Percentiles rank a stretch among this genome's conserved stretches.
These are phyloP conservation scores for Danionella dracula DNA, from an alignment of 2,797 vertebrate genomes.

Conservation along the genomic window DNA sequence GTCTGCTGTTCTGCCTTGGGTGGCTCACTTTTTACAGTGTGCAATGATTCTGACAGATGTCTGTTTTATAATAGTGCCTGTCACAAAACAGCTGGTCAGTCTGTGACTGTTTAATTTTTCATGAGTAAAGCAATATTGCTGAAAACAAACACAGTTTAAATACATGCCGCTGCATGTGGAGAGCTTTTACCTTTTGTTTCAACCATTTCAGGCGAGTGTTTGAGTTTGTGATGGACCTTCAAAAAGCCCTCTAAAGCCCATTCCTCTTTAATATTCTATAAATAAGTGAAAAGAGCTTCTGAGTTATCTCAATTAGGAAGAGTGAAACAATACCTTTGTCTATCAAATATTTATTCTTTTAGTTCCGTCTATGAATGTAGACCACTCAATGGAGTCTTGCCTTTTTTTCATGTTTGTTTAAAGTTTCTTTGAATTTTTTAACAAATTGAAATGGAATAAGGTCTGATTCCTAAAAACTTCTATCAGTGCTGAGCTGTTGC, in stretches of 20 bases:
- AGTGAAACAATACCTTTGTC: conserved; percentile 2
- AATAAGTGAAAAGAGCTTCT: conserved; percentile 23
- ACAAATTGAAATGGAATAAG: too few species aligned
- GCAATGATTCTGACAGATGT: conserved; percentile 28
- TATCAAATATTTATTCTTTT: conserved; percentile 19
- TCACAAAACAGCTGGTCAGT: conserved; percentile 61
- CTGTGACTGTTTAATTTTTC: conserved; percentile 68
- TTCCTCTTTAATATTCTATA: conserved; percentile 24
- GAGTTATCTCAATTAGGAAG: neutral
- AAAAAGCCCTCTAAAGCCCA: neutral
- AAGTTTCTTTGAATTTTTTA: too few species aligned
- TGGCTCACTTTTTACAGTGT: neutral
- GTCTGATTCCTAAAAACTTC: too few species aligned
- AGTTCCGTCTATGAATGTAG: neutral
- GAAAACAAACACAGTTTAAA: conserved; percentile 71
- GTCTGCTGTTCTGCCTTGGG: too few species aligned
- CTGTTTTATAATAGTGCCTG: conserved; percentile 59
- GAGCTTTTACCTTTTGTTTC: conserved; percentile 25
- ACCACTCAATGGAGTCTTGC: neutral
- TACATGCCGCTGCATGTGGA: conserved; percentile 60
- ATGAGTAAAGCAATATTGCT: conserved; percentile 65
- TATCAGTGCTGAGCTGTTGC: too few species aligned
- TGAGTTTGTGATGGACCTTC: neutral
- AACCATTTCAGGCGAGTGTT: neutral
- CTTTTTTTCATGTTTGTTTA: too few species aligned